Evolutionary conservation across 2,888 invertebrate species (phyloP).

Genomic region (Cistogaster globosa): DNA sequence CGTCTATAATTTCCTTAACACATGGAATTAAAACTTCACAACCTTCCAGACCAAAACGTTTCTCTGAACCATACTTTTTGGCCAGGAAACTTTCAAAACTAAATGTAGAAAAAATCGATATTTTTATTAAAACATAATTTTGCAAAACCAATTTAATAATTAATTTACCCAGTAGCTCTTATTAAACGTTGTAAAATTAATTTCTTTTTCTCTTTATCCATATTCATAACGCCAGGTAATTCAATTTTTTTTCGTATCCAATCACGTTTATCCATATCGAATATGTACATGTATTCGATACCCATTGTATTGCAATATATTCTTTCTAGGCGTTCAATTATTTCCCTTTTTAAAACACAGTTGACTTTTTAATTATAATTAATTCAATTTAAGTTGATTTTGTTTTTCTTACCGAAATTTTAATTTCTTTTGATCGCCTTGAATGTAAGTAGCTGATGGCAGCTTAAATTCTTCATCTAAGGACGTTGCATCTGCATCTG

Average conservation of each 20-base stretch:
- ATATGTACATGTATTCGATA: conserved; percentile 99
- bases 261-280: conserved; percentile 98
- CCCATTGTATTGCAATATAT: conserved; percentile 99
- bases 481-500: conserved; percentile 87
- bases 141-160: too few relatives aligned
- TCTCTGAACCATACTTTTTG: conserved; percentile 99
- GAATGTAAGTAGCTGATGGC: conserved; percentile 98
- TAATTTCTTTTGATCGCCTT: conserved; percentile 94
- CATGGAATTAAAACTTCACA: conserved; percentile 99
- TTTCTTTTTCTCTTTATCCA: conserved; percentile 94
- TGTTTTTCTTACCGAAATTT: conserved; percentile 86
- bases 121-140: neutral
- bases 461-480: conserved; percentile 98
- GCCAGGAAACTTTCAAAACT: conserved; percentile 99
- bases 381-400: neutral
- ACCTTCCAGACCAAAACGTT: conserved; percentile 99
- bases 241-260: conserved; percentile 99
- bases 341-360: conserved; percentile 86
- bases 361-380: neutral
- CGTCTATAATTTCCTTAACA: conserved; percentile 99
- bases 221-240: conserved; percentile 93
- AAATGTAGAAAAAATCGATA: conserved; percentile 2
- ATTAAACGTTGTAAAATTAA: conserved; percentile 96
- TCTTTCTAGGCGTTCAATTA: conserved; percentile 93
- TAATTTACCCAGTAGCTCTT: conserved; percentile 92